These are phyloP conservation scores for Opisthocomus hoazin DNA, from an alignment of 2,113 vertebrate genomes.

Conservation along the genomic window DNA sequence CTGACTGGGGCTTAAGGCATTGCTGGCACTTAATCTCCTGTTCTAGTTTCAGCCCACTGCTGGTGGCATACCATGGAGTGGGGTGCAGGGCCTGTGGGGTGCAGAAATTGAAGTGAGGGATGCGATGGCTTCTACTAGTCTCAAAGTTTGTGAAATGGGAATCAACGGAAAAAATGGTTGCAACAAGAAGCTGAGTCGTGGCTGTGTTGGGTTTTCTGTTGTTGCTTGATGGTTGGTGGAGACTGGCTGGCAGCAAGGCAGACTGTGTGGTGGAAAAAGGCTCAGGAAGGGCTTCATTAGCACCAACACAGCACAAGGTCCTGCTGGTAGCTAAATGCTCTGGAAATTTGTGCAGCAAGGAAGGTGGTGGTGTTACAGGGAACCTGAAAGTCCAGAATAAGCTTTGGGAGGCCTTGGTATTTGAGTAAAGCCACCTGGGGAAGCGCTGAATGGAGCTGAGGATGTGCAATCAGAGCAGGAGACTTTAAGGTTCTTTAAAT, in stretches of 20 bases:
- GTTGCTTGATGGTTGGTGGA: not conserved
- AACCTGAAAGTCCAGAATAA: not conserved
- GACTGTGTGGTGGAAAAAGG: not conserved
- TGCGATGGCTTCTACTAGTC: fast-evolving
- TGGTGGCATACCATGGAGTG: not conserved
- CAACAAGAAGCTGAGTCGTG: not conserved
- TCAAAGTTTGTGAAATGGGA: not conserved
- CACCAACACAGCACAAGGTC: not conserved
- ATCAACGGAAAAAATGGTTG: not conserved
- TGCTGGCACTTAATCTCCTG: not conserved
- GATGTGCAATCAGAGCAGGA: not conserved
- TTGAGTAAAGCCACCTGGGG: not conserved
- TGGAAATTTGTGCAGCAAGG: not conserved
- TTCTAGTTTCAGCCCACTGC: fast-evolving
- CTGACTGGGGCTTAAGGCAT: not conserved
- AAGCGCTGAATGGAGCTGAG: not conserved
- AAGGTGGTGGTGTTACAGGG: not conserved
- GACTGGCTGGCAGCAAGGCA: fast-evolving
- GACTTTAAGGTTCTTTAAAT: not conserved
- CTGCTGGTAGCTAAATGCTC: not conserved
- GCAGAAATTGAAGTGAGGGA: not conserved
- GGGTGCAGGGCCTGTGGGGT: not conserved
- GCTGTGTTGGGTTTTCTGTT: not conserved
- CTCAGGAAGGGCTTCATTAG: not conserved
- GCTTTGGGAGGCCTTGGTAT: not conserved